A percentile compares a stretch with the other conserved stretches of the same genome.
Evolutionary conservation across 2,113 vertebrate genomes (phyloP).

Genomic region (Pantherophis guttatus): DNA sequence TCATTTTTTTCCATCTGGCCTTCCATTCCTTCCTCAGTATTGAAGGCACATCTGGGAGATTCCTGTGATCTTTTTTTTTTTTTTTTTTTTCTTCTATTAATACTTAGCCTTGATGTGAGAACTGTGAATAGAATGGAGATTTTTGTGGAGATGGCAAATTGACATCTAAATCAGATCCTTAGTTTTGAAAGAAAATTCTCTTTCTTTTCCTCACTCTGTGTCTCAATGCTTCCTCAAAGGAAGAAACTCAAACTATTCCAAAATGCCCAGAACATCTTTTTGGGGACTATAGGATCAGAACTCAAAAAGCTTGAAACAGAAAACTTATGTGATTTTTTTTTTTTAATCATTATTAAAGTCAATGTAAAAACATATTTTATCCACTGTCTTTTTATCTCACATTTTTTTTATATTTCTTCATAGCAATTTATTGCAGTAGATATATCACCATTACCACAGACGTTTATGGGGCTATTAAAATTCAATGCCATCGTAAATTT

Average conservation of each 20-base stretch:
- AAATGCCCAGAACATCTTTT: neutral
- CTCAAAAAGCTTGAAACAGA: conserved; percentile 64
- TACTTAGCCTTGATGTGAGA: neutral
- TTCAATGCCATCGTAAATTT: conserved; percentile 78
- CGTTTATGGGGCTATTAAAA: conserved; percentile 81
- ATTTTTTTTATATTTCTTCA: conserved; percentile 80
- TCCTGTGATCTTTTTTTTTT: neutral
- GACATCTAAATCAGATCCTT: neutral
- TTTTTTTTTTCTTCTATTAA: neutral
- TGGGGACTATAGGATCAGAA: neutral
- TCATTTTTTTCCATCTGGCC: neutral
- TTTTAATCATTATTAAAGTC: conserved; percentile 68
- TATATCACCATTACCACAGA: conserved; percentile 79
- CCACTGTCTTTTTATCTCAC: conserved; percentile 77
- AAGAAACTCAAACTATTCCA: neutral
- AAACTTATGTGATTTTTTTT: conserved; percentile 68
- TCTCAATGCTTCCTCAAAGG: neutral
- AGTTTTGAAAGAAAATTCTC: neutral
- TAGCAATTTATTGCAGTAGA: conserved; percentile 74
- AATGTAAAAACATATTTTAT: conserved; percentile 80
- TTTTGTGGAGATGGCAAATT: neutral
- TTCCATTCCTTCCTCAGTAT: neutral
- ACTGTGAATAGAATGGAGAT: neutral
- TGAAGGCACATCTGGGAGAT: neutral
- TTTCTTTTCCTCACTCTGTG: neutral